Evolutionary conservation across 1,140 invertebrate genomes (phyloP).

Genomic region (Dolichoris vasculosae): DNA sequence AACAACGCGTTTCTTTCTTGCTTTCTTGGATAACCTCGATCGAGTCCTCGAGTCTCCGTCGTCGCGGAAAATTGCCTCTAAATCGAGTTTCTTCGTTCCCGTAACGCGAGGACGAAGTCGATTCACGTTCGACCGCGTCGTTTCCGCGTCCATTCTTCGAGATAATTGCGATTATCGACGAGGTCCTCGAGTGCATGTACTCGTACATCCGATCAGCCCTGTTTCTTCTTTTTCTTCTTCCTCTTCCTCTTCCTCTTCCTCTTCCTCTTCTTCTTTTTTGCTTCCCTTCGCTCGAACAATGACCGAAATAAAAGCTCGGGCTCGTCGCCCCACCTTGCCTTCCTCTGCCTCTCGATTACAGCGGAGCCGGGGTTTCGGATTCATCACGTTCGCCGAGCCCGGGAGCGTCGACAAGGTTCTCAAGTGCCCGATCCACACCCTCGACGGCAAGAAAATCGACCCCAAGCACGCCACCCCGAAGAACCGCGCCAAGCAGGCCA

Average conservation of each 20-base stretch:
- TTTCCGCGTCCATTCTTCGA: background rate
- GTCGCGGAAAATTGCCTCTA: background rate
- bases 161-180: conserved; percentile 17
- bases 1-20: background rate
- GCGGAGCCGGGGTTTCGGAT: conserved; percentile 94
- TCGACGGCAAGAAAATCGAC: conserved; percentile 96
- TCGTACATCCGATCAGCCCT: background rate
- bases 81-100: background rate
- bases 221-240: background rate
- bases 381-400: conserved; percentile 93
- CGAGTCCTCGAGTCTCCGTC: background rate
- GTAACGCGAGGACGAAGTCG: background rate
- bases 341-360: conserved; percentile 73
- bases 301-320: conserved; percentile 26
- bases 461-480: conserved; percentile 94
- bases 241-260: background rate
- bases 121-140: conserved; percentile 27
- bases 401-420: conserved; percentile 92
- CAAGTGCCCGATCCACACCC: conserved; percentile 90
- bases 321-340: background rate
- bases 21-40: background rate
- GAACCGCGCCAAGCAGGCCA: conserved; percentile 88
- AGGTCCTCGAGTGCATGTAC: background rate
- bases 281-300: conserved; percentile 36
- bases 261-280: conserved; percentile 47